phyloP scores from a whole-genome alignment of 2,888 invertebrate genomes.

The Epinotia brunnichana region DNA sequence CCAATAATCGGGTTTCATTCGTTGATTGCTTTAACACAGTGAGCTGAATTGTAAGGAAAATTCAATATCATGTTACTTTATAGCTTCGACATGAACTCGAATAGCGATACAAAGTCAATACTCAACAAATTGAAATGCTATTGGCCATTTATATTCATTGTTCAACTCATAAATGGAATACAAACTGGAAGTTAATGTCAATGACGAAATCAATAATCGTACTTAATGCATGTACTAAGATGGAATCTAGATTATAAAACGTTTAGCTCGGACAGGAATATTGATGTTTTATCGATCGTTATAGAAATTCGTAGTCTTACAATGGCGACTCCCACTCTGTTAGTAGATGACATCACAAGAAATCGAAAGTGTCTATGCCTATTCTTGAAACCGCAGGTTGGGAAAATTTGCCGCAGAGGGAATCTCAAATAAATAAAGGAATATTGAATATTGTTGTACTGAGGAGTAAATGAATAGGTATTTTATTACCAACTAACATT shows the following conservation, averaged over 20 bases:
- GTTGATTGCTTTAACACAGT: slow-evolving; percentile 13
- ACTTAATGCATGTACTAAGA: slow-evolving; percentile 3
- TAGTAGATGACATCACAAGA: slow-evolving; percentile 68
- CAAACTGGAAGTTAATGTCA: slow-evolving; percentile 24
- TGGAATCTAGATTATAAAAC: slow-evolving; percentile 33
- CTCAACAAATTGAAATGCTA: slow-evolving; percentile 23
- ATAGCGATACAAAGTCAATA: slow-evolving; percentile 18
- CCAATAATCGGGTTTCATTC: slow-evolving; percentile 6
- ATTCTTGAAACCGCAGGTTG: slow-evolving; percentile 45
- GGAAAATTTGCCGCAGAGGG: slow-evolving; percentile 7
- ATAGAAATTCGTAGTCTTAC: slow-evolving; percentile 37
- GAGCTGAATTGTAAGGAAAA: slow-evolving; percentile 9
- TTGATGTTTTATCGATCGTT: slow-evolving; percentile 25
- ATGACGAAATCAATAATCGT: slow-evolving; percentile 27
- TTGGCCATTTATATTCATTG: slow-evolving; percentile 25
- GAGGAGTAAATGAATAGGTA: not conserved
- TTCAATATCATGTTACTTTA: slow-evolving; percentile 5
- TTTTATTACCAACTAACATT: not conserved
- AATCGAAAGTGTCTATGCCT: slow-evolving; percentile 69
- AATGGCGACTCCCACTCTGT: slow-evolving; percentile 56
- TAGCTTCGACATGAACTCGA: slow-evolving; percentile 14
- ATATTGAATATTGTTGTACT: not conserved
- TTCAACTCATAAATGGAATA: slow-evolving; percentile 20
- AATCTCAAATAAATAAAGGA: not conserved
- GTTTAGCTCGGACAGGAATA: slow-evolving; percentile 28